A percentile compares a stretch with the other conserved stretches of the same genome.
Evolutionary conservation across 37 sponge, comb jelly and placozoan genomes (phyloP).

Genomic region (Tethya wilhelma): DNA sequence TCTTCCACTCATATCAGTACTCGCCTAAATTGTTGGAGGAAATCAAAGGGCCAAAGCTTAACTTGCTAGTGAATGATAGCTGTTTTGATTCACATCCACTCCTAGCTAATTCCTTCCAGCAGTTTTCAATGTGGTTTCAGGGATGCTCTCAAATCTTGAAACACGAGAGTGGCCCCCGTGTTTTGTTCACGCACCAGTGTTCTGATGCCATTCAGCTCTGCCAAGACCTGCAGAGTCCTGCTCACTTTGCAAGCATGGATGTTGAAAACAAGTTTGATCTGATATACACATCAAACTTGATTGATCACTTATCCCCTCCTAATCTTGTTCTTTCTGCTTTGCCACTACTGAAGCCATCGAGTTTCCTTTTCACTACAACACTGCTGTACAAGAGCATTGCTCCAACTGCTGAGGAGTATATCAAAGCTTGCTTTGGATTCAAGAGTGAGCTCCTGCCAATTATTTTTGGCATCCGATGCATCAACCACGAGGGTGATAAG

Average conservation of each 20-base stretch:
- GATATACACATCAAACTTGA: constrained; percentile 42
- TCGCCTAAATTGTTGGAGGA: not conserved
- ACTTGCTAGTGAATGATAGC: constrained; percentile 15
- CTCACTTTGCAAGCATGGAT: not conserved
- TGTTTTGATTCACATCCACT: constrained; percentile 24
- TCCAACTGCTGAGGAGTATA: not conserved
- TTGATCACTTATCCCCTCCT: constrained; percentile 32
- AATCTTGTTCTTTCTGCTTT: constrained; percentile 18
- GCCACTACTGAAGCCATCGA: constrained; percentile 25
- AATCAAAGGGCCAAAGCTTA: no score
- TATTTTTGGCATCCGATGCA: constrained; percentile 31
- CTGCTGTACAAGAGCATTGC: not conserved
- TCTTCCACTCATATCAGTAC: constrained; percentile 16
- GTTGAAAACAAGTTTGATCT: constrained; percentile 8
- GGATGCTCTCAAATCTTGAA: not conserved
- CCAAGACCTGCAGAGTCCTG: not conserved
- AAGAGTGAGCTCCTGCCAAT: constrained; percentile 15
- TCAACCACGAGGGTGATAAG: constrained; percentile 25
- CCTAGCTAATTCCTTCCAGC: constrained; percentile 60
- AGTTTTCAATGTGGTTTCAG: constrained; percentile 43
- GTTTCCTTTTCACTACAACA: constrained; percentile 25
- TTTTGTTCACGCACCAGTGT: constrained; percentile 28
- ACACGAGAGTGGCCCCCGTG: not conserved
- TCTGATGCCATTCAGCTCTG: constrained; percentile 28
- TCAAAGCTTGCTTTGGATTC: constrained; percentile 22